A percentile compares a stretch with the other conserved stretches of the same genome.
Conservation (phyloP, 1,140 invertebrate genomes). For the Ridgeia piscesae region DNA sequence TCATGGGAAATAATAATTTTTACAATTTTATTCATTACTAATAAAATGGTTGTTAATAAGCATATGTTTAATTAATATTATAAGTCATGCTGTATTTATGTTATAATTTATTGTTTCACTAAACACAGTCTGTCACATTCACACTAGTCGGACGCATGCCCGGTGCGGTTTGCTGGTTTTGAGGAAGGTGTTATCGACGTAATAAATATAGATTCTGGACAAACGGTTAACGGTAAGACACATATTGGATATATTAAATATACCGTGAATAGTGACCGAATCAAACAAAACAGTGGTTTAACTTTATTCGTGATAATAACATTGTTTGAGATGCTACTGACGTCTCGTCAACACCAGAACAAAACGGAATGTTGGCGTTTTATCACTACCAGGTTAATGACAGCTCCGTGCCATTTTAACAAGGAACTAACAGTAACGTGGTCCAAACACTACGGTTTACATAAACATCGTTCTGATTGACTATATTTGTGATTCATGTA, state of each 20-base stretch:
- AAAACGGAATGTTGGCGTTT: background rate
- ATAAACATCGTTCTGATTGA: background rate
- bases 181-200: background rate
- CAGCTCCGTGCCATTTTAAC: too few relatives aligned
- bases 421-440: too few relatives aligned
- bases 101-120: background rate
- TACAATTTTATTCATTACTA: background rate
- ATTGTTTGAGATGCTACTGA: background rate
- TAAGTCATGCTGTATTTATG: background rate
- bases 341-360: slow-evolving; percentile 3
- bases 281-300: background rate
- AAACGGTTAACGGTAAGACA: background rate
- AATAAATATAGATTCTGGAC: background rate
- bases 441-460: too few relatives aligned
- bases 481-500: background rate
- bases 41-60: background rate
- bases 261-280: background rate
- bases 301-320: slow-evolving; percentile 1
- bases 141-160: background rate
- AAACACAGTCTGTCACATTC: background rate
- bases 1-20: slow-evolving; percentile 6
- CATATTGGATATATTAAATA: background rate
- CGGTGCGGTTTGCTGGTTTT: background rate
- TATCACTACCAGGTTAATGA: too few relatives aligned
- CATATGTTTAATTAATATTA: slow-evolving; percentile 2